These are phyloP conservation scores for Astyanax mexicanus DNA, from an alignment of 2,797 vertebrate genomes.

Conservation along the genomic window DNA sequence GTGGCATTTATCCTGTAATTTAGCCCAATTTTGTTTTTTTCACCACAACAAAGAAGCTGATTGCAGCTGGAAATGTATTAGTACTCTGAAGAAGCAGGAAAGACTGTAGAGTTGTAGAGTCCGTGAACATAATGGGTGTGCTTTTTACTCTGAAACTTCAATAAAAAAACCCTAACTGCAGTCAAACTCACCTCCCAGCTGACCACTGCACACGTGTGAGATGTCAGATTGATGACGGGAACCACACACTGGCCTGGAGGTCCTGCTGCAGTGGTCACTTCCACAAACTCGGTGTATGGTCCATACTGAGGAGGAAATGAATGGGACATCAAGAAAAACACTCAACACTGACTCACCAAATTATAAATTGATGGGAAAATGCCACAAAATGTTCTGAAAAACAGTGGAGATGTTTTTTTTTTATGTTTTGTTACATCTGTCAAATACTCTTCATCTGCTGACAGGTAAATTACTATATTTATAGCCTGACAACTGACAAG, in stretches of 20 bases:
- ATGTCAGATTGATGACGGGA: slow-evolving; percentile 85
- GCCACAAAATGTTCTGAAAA: too few relatives aligned
- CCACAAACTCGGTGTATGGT: slow-evolving; percentile 83
- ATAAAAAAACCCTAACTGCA: background rate
- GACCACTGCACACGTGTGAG: slow-evolving; percentile 84
- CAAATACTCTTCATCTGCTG: too few relatives aligned
- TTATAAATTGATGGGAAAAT: background rate
- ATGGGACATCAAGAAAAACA: background rate
- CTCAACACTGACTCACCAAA: background rate
- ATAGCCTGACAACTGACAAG: too few relatives aligned
- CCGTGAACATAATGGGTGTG: background rate
- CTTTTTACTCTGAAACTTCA: background rate
- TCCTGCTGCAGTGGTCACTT: slow-evolving; percentile 91
- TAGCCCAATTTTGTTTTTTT: slow-evolving; percentile 11
- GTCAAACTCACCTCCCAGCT: slow-evolving; percentile 92
- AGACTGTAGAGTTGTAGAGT: background rate
- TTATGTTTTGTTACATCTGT: too few relatives aligned
- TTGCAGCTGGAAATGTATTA: background rate
- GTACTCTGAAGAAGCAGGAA: background rate
- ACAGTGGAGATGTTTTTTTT: too few relatives aligned
- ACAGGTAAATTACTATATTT: too few relatives aligned
- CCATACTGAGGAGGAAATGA: slow-evolving; percentile 80
- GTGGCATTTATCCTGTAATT: background rate
- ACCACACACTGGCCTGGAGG: slow-evolving; percentile 91
- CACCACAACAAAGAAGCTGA: background rate